Evolutionary conservation across 1,140 invertebrate species (phyloP), one percentile per base, ranked within the genome.

Genomic region (Stenopsyche tienmushanensis): DNA sequence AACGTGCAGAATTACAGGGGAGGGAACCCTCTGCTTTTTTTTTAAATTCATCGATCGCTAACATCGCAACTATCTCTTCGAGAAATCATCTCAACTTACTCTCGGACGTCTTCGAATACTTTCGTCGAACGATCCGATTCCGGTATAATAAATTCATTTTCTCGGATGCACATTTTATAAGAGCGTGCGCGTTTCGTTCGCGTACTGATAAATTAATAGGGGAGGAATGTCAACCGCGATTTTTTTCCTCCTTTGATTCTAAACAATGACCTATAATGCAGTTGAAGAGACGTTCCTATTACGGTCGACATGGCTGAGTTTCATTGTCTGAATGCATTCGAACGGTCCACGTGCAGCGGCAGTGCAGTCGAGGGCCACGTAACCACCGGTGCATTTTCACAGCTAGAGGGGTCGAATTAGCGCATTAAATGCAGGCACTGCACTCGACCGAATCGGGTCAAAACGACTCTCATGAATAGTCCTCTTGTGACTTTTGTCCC

Each of bases 341-440:
- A 9, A 47, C 17, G 17, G 44, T 47, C 44, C 44, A 47, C 44
- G 44, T 47, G 44, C 44, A 47, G 10, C 5, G 44, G 29, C 29
- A 47, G 5, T 47, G 44, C 44, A 47, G 3, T 47, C 44, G 44
- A 47, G 34, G 7, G 7, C 7, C 34, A 39, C n/a, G 34, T n/a
- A n/a, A n/a, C 7, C 34, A n/a, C 34, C n/a, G 34, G 34, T 39
- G 34, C 34, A 39, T 39, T 39, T 39, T 39, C 34, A n/a, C 34
- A 39, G n/a, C n/a, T n/a, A n/a, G n/a, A n/a, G 29, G 44, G 44
- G 44, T 47, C 17, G 44, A 47, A 47, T 47, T 47, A 47, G 44
- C 7, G 10, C 44, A 47, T 47, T 47, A 47, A 47, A 47, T 47
- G 44, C 44, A 47, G 44, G 44, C 44, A 20, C 44, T 47, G 44